These are phyloP conservation scores for Riparia riparia DNA, from an alignment of 2,113 vertebrate species.

Conservation along the genomic window DNA sequence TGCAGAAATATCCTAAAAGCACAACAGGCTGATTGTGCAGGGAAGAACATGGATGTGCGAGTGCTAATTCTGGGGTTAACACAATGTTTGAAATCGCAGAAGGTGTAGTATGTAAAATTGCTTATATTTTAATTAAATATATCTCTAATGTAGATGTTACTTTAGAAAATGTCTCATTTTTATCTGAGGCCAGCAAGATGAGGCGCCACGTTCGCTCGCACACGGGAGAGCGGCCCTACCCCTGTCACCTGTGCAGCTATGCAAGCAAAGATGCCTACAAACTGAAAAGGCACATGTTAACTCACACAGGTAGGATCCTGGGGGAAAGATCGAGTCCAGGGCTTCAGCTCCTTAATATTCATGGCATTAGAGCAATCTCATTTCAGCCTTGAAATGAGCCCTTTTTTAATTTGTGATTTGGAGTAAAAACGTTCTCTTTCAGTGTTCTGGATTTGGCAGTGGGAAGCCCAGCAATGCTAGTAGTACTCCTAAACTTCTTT, in stretches of 20 bases:
- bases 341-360: not conserved
- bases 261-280: constrained; percentile 76
- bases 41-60: not conserved
- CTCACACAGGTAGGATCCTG: constrained; percentile 70
- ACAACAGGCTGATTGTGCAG: not conserved
- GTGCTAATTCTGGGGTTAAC: not conserved
- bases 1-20: not conserved
- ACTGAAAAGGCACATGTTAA: constrained; percentile 76
- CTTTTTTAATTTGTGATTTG: not conserved
- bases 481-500: not conserved
- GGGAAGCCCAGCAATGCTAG: not conserved
- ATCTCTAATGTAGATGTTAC: not conserved
- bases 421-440: not conserved
- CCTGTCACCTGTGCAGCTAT: constrained; percentile 68
- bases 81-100: not conserved
- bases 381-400: not conserved
- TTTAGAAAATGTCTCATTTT: not conserved
- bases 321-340: not conserved
- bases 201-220: constrained; percentile 68
- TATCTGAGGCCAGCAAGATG: constrained; percentile 73
- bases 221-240: constrained; percentile 74
- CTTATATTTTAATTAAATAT: not conserved
- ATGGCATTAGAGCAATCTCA: not conserved
- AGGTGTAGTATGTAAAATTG: not conserved
- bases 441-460: not conserved